Conservation (phyloP, 2,797 vertebrate species). For the Sarcoramphus papa region DNA sequence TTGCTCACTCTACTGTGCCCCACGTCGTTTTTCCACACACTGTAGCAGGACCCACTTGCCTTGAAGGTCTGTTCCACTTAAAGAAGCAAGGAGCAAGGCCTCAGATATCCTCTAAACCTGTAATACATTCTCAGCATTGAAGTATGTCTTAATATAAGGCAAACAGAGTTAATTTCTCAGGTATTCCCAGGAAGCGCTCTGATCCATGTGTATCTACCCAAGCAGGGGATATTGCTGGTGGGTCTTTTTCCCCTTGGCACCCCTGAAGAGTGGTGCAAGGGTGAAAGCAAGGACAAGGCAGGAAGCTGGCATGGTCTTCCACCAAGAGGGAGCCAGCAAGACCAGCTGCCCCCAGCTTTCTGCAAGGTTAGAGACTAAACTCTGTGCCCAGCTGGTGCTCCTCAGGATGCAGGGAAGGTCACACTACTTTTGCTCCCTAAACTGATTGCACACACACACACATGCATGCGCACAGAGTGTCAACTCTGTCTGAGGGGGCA, state of each 20-base stretch:
- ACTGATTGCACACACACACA: fast-evolving
- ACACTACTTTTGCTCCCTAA: neutral
- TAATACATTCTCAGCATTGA: neutral
- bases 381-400: neutral
- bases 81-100: neutral
- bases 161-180: neutral
- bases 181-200: neutral
- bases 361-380: neutral
- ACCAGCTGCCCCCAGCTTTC: neutral
- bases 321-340: neutral
- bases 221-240: neutral
- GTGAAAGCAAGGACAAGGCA: neutral
- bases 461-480: fast-evolving
- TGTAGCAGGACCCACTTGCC: neutral
- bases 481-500: fast-evolving
- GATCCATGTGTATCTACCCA: neutral
- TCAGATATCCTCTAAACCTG: neutral
- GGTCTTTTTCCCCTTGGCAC: neutral
- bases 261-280: neutral
- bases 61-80: neutral
- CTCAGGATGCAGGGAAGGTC: neutral
- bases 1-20: fast-evolving
- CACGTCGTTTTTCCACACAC: neutral
- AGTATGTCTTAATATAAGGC: neutral
- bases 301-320: neutral